Base-by-base conservation (phyloP, 92 coral and sea anemone genomes). In the Diadumene lineata region DNA sequence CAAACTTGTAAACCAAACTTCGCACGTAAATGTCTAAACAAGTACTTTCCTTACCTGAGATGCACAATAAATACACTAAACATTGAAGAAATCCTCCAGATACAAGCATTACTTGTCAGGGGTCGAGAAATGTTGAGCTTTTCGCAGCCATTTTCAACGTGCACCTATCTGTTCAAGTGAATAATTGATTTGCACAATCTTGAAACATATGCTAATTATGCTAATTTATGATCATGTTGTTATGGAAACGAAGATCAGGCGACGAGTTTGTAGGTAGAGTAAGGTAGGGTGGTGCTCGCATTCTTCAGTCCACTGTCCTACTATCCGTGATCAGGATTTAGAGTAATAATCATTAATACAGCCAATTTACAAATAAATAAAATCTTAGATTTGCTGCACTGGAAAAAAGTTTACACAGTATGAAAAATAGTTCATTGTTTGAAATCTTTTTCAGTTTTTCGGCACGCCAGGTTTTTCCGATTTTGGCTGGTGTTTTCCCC, bases 61-160 rank as follows among this genome's bases (percentile, higher is more conserved):
- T 79, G 82, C 92, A 73, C 73, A 88, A 87, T 87, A 87, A 69
- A 88, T 84, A 73, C 56, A 56, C 34, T 73, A 85, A 63, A 75
- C 72, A 74, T 29, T 74, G 61, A 61, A 77, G 72, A 60, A 78
- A 26, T 82, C 91, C 77, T 60, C 60, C 56, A 34, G 61, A 64
- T 62, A 86, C 34, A 58, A 64, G 69, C 84, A 86, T 86, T 82
- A 80, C 79, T 74, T 61, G 71, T 50, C 53, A 72, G 50, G 77
- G 43, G 33, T 61, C 51, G 8, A 25, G 7, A 57, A 56, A 56
- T 56, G 46, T 26, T 0, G 27, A 10, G 13, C 64, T 34, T 56
- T 10, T 43, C 55, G 27, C 77, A 32, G 77, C 77, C 77, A 72
- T 72, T 56, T n/a, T 72, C 77, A 34, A 56, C 6, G 58, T 21